Base-by-base conservation (phyloP, 2,888 invertebrate genomes). In the Caenorhabditis japonica region DNA sequence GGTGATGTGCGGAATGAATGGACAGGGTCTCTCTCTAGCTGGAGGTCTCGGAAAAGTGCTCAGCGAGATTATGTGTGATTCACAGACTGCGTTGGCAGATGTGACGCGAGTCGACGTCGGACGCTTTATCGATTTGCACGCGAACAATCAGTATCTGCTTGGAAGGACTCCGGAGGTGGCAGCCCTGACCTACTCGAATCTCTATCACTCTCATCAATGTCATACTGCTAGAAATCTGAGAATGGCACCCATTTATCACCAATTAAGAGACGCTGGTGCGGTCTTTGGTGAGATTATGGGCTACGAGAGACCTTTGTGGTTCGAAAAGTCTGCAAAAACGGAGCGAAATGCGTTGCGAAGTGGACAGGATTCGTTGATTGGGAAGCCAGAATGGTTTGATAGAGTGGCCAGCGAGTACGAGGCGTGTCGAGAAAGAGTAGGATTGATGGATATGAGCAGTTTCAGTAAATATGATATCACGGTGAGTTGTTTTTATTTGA, bases 211-310 rank as follows among this genome's bases (percentile, higher is more conserved):
- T 87, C 91, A 92, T 79, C 95, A 95, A 89, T 96, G 95, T 0
- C 91, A 82, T 51, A 83, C 85, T 10, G 87, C 88, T 3, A 66
- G 95, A 55, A 94, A 95, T 88, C 89, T 97, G 15, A 91, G 97
- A 55, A 93, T 94, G 91, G 96, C 96, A 0, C 96, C 97, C 0
- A 93, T 97, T 76, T 96, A 95, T 90, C 94, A 95, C 0, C 93
- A 94, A 69, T 89, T 97, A n/a, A 43, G 93, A 77, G 94, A 94
- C 87, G 93, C 93, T 10, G 96, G 96, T 0, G 97, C 95, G 0
- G 93, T 95, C 5, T 97, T 97, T 88, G 94, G 95, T 0, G 96
- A 97, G 88, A 94, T 94, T 27, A 97, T 97, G 95, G 97, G 97
- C 0, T 97, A 97, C 88, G 97, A 97, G 88, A 90, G 97, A 75